These are phyloP conservation scores for Poliocrania exsul DNA, from an alignment of 2,797 vertebrate species.

Conservation along the genomic window DNA sequence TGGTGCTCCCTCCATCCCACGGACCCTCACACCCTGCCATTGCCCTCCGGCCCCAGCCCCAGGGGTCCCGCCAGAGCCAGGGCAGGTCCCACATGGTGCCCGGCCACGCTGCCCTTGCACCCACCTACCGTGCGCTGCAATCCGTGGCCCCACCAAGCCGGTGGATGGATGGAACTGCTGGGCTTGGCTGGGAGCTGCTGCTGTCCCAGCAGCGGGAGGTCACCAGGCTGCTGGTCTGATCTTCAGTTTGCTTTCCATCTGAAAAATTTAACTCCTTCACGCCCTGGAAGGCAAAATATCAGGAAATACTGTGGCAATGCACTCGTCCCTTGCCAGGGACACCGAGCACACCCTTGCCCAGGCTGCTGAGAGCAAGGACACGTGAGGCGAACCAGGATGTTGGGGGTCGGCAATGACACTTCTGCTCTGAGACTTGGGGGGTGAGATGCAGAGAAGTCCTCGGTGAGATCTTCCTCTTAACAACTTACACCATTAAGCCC, in stretches of 20 bases:
- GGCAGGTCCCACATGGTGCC: not conserved
- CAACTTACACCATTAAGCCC: not conserved
- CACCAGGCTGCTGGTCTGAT: conserved; percentile 43
- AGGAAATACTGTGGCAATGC: fast-evolving
- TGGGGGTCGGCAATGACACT: fast-evolving
- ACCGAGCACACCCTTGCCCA: not conserved
- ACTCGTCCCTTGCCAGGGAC: not conserved
- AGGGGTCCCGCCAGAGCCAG: not conserved
- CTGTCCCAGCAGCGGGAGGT: conserved; percentile 46
- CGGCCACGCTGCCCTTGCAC: not conserved
- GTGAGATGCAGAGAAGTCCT: not conserved
- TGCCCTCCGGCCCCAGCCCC: not conserved
- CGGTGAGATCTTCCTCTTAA: not conserved
- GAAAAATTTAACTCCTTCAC: conserved; percentile 54
- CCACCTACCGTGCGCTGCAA: conserved; percentile 17
- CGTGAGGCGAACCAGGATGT: not conserved
- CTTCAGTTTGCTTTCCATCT: conserved; percentile 27
- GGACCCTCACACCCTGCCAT: fast-evolving
- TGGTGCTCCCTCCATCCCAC: not conserved
- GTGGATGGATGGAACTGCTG: not conserved
- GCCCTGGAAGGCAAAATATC: not conserved
- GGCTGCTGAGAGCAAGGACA: not conserved
- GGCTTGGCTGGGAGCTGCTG: conserved; percentile 6
- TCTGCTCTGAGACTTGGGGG: not conserved
- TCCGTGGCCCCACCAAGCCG: not conserved